A percentile compares a stretch with the other conserved stretches of the same genome.
phyloP scores from a whole-genome alignment of 1,140 invertebrate genomes.

The Parapsyche elsis region DNA sequence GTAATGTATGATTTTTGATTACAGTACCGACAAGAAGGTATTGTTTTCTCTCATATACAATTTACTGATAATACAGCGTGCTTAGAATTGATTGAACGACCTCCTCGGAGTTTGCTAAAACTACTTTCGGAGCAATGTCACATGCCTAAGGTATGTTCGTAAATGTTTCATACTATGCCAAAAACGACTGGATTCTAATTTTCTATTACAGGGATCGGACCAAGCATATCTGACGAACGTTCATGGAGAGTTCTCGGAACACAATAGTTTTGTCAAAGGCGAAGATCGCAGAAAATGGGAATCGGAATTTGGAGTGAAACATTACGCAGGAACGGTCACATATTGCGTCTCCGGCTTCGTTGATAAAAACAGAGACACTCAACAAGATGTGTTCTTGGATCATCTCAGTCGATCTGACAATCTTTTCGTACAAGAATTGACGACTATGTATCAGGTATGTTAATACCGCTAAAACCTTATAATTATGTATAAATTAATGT shows the following conservation, averaged over 20 bases:
- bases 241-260: conserved; percentile 87
- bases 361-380: conserved; percentile 96
- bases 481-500: neutral
- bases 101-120: conserved; percentile 88
- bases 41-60: conserved; percentile 87
- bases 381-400: conserved; percentile 96
- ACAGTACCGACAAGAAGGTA: conserved; percentile 89
- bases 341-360: conserved; percentile 95
- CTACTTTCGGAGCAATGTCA: conserved; percentile 92
- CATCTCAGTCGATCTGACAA: conserved; percentile 88
- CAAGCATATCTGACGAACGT: conserved; percentile 90
- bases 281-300: conserved; percentile 90
- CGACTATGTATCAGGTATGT: conserved; percentile 80
- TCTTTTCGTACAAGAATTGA: conserved; percentile 89
- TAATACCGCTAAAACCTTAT: neutral
- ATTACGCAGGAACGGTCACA: conserved; percentile 95
- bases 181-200: conserved; percentile 16
- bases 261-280: conserved; percentile 89
- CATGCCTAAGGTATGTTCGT: conserved; percentile 78
- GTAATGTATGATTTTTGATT: too few relatives aligned
- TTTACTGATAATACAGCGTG: conserved; percentile 92
- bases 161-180: neutral
- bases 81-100: conserved; percentile 90
- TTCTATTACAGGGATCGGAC: conserved; percentile 77
- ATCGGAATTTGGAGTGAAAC: conserved; percentile 89